Percentiles rank a stretch among this genome's conserved stretches.
These are phyloP conservation scores for Muscicapa striata DNA, from an alignment of 2,797 vertebrate genomes.

Conservation along the genomic window DNA sequence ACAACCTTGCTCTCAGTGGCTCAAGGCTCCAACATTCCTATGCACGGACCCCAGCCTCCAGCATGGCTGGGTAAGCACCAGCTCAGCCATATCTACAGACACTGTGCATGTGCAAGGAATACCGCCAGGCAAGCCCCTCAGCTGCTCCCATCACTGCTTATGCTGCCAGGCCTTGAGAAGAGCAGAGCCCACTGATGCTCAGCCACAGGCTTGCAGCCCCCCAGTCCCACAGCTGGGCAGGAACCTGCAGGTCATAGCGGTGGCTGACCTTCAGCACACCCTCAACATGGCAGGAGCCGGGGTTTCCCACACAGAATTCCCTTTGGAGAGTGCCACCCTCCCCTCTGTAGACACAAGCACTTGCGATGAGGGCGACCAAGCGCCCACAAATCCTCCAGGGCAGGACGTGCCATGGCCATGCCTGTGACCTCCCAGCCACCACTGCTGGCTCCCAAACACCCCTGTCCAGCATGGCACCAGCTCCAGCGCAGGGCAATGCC, in stretches of 20 bases:
- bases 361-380: accelerated
- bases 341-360: not conserved
- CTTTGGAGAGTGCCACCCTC: not conserved
- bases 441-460: accelerated
- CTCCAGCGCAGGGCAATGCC: accelerated
- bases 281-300: accelerated
- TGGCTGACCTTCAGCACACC: not conserved
- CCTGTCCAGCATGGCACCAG: accelerated
- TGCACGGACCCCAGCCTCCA: accelerated
- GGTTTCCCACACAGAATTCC: not conserved
- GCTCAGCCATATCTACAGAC: accelerated
- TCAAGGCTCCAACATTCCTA: not conserved
- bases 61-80: accelerated
- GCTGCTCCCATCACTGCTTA: not conserved
- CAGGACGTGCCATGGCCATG: accelerated
- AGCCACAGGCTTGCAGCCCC: accelerated
- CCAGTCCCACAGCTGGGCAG: accelerated
- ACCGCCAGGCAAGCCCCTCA: accelerated
- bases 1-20: accelerated
- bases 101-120: accelerated
- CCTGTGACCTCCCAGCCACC: accelerated
- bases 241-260: not conserved
- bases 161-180: accelerated
- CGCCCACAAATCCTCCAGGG: accelerated
- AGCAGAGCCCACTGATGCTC: not conserved